Conservation (phyloP, 1,140 invertebrate species). For the Hylyphantes graminicola region DNA sequence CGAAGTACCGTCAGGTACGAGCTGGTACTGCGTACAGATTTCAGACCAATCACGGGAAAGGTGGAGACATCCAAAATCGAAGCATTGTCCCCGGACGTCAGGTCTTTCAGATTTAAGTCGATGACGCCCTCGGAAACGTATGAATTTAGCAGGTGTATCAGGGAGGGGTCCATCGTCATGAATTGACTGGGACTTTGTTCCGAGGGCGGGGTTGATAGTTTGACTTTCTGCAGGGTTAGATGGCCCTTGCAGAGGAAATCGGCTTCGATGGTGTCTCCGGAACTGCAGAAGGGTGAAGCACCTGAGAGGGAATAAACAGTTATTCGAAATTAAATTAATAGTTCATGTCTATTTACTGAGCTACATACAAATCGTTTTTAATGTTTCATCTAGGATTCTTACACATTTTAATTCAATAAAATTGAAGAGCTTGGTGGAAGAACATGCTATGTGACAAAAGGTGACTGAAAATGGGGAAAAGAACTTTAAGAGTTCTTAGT, state of each 20-base stretch:
- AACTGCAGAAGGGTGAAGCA: conserved; percentile 12
- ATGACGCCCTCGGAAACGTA: conserved; percentile 27
- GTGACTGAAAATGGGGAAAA: too few relatives aligned
- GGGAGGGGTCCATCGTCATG: conserved; percentile 34
- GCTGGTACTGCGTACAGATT: conserved; percentile 15
- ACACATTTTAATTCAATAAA: too few relatives aligned
- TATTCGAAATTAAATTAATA: background rate
- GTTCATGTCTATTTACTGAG: too few relatives aligned
- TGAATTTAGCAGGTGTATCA: conserved; percentile 43
- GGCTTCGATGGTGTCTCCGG: conserved; percentile 19
- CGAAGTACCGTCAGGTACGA: background rate
- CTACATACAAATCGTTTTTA: too few relatives aligned
- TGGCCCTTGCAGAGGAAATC: conserved; percentile 48
- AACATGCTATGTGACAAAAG: too few relatives aligned
- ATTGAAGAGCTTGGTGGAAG: too few relatives aligned
- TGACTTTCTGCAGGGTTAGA: conserved; percentile 21
- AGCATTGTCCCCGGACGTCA: conserved; percentile 33
- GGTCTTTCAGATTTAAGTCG: conserved; percentile 36
- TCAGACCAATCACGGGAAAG: conserved; percentile 33
- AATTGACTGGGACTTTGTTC: background rate
- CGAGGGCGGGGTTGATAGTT: background rate
- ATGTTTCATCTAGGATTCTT: too few relatives aligned
- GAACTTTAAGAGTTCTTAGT: too few relatives aligned
- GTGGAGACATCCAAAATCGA: conserved; percentile 42
- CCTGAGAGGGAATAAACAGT: conserved; percentile 2